Base-by-base conservation (phyloP, 1,140 invertebrate species). In the Trichonephila clavipes region DNA sequence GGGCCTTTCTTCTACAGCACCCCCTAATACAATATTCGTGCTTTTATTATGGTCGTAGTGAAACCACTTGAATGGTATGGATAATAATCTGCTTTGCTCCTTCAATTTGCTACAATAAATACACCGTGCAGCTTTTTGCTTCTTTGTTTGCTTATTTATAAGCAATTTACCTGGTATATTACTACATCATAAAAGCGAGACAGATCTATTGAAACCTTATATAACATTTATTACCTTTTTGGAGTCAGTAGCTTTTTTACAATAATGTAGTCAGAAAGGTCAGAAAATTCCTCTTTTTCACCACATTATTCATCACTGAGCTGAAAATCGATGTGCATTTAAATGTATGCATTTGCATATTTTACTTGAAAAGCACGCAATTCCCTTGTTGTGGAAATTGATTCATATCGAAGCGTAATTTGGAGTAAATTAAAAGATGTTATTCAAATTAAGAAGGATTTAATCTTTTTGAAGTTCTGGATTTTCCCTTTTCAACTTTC, bases 11-110 rank as follows among this genome's bases (percentile, higher is more conserved):
- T n/a, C 19, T 16, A 2, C 24, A 24, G 44, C 82, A 51, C 51
- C 44, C 34, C 82, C 44, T 83, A 83, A 83, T 83, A 83, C 24
- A 58, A 83, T 28, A 83, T 83, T 58, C 82, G 51, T 51, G 82
- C 82, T 51, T 83, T 58, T 58, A 59, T n/a, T 14, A 34, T 34
- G 12, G 12, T 77, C 21, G 69, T 21, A 59, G 19, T 59, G 24
- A n/a, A 59, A 19, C 44, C 24, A 51, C 82, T 77, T 77, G 69
- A 77, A 28, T 28, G 69, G 69, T 28, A 77, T 40, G 8, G 28
- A 28, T 77, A 24, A 77, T 77, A 34, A 77, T 16, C 28, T 5
- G 16, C 24, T 77, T 77, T 34, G 28, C 24, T 24, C 66, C 66
- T 12, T 69, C n/a, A 24, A 34, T 77, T 77, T 40, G 28, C 24